Evolutionary conservation across 2,113 vertebrate genomes (phyloP).

Genomic region (Collichthys lucidus): DNA sequence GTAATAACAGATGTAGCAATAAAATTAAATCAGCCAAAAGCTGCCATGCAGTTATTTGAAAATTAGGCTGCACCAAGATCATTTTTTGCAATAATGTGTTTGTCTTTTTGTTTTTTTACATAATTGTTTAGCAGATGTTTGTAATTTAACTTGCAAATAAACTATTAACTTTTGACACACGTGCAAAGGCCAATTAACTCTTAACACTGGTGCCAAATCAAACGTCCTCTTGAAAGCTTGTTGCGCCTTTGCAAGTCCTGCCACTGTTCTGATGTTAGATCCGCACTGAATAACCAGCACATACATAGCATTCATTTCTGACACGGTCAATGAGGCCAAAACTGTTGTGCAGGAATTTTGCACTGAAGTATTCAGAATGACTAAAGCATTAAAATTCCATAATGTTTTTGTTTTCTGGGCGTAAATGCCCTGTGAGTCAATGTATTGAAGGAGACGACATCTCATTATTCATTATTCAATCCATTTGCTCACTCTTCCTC

Average conservation of each 20-base stretch:
- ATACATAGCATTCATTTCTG: background rate
- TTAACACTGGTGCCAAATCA: background rate
- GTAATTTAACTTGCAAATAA: too few species aligned
- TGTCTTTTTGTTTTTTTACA: too few species aligned
- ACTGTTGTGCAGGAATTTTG: background rate
- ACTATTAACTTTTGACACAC: background rate
- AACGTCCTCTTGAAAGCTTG: background rate
- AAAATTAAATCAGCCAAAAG: background rate
- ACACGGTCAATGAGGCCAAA: background rate
- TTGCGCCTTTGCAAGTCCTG: background rate
- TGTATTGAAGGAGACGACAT: background rate
- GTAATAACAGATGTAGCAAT: too few species aligned
- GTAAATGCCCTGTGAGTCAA: constrained; percentile 5
- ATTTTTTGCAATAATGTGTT: too few species aligned
- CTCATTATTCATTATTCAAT: background rate
- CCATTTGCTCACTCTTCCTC: background rate
- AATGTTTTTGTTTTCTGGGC: background rate
- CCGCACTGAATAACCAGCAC: background rate
- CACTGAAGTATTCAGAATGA: background rate
- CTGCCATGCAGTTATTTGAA: too few species aligned
- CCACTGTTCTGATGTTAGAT: background rate
- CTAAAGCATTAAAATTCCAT: constrained; percentile 3
- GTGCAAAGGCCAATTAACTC: background rate
- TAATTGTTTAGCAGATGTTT: too few species aligned
- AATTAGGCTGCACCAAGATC: too few species aligned